Evolutionary conservation across 2,797 vertebrate species (phyloP).

Genomic region (Molossus alvarezi): DNA sequence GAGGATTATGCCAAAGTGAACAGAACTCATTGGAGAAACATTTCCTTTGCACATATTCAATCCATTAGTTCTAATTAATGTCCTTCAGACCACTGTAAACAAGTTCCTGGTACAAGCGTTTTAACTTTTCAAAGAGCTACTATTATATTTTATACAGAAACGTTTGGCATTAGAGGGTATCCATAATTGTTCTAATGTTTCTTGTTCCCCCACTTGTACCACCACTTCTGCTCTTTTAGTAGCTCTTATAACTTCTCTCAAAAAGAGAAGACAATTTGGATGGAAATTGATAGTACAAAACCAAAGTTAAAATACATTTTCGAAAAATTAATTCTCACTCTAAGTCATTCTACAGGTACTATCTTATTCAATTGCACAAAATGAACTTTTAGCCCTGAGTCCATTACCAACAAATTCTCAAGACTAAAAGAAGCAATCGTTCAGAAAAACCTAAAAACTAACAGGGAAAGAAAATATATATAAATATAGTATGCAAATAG

Average conservation of each 20-base stretch:
- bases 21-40: constrained; percentile 69
- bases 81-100: constrained; percentile 80
- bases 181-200: constrained; percentile 17
- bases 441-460: constrained; percentile 34
- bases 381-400: constrained; percentile 45
- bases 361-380: constrained; percentile 28
- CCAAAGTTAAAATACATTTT: constrained; percentile 60
- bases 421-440: constrained; percentile 53
- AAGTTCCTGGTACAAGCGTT: constrained; percentile 83
- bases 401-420: constrained; percentile 23
- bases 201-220: not conserved
- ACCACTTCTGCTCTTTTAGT: not conserved
- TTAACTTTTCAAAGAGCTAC: constrained; percentile 87
- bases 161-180: not conserved
- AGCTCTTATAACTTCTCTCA: constrained; percentile 33
- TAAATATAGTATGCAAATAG: not conserved
- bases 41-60: constrained; percentile 76
- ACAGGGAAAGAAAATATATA: not conserved
- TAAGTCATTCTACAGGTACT: not conserved
- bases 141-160: constrained; percentile 85
- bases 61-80: constrained; percentile 74
- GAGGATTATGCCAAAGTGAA: constrained; percentile 56
- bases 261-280: constrained; percentile 41
- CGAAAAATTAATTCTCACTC: constrained; percentile 22
- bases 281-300: constrained; percentile 36